These are phyloP conservation scores for Nomada hirtipes DNA, from an alignment of 2,888 invertebrate genomes.

Conservation along the genomic window DNA sequence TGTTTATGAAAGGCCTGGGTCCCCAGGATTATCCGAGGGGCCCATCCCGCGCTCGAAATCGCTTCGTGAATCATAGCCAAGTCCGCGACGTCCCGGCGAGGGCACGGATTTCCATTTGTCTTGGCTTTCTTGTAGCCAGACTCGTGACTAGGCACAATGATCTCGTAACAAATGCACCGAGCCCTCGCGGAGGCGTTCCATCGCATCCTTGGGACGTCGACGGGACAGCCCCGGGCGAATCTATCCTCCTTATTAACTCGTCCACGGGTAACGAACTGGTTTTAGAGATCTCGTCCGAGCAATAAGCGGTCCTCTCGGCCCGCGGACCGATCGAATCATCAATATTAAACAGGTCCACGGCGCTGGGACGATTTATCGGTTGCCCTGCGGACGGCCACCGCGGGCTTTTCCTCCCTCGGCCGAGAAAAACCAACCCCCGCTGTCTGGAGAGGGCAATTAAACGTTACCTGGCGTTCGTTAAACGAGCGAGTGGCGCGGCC, in stretches of 20 bases:
- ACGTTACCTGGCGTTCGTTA: constrained; percentile 30
- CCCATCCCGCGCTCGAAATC: constrained; percentile 34
- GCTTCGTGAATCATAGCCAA: constrained; percentile 39
- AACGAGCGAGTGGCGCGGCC: constrained; percentile 18
- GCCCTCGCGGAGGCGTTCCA: constrained; percentile 35
- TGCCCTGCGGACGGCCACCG: background rate
- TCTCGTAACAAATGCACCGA: constrained; percentile 56
- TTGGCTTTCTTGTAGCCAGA: constrained; percentile 35
- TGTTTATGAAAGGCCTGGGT: constrained; percentile 30
- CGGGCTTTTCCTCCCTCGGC: constrained; percentile 13
- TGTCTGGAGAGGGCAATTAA: constrained; percentile 36
- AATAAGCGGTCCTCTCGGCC: constrained; percentile 10
- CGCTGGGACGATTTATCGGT: constrained; percentile 24
- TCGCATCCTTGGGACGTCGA: constrained; percentile 26
- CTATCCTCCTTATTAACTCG: constrained; percentile 59
- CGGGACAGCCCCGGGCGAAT: constrained; percentile 48
- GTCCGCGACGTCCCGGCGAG: background rate
- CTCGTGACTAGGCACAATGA: constrained; percentile 59
- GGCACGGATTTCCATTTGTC: constrained; percentile 56
- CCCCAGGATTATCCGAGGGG: background rate
- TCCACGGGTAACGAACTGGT: constrained; percentile 52
- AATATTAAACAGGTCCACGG: constrained; percentile 37
- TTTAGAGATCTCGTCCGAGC: constrained; percentile 1
- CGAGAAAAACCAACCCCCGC: constrained; percentile 5
- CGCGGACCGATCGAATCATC: constrained; percentile 44